phyloP scores from a whole-genome alignment of 2,797 vertebrate genomes.

The Scarus forsteni region DNA sequence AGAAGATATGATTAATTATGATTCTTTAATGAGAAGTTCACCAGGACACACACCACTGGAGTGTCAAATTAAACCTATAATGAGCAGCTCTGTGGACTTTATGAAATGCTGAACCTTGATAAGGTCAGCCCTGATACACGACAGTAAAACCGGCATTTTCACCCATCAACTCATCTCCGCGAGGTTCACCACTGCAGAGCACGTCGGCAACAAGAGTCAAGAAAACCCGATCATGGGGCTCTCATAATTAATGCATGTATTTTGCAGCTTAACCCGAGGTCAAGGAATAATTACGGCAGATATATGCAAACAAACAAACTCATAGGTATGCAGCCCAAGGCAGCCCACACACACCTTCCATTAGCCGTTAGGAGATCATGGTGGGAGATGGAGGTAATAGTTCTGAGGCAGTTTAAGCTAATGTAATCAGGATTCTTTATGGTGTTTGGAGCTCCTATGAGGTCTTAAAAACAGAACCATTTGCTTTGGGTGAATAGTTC shows the following conservation, averaged over 20 bases:
- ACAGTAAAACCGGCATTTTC: conserved; percentile 54
- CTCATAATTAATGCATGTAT: conserved; percentile 44
- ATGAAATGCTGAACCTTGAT: conserved; percentile 58
- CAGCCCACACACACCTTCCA: conserved; percentile 22
- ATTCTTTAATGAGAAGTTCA: conserved; percentile 73
- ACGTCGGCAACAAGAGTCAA: conserved; percentile 29
- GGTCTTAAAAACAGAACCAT: conserved; percentile 31
- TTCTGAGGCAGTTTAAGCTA: conserved; percentile 51
- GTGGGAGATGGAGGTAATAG: conserved; percentile 44
- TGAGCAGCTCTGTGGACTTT: conserved; percentile 63
- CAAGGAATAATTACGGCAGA: conserved; percentile 28
- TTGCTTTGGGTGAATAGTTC: conserved; percentile 32
- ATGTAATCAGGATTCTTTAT: conserved; percentile 57
- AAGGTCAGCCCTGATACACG: conserved; percentile 60
- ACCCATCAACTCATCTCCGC: conserved; percentile 46
- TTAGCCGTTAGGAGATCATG: conserved; percentile 46
- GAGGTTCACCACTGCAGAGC: conserved; percentile 8
- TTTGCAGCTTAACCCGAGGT: conserved; percentile 16
- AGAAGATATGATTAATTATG: conserved; percentile 69
- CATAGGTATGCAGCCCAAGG: not conserved
- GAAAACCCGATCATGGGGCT: conserved; percentile 38
- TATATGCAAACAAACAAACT: conserved; percentile 24
- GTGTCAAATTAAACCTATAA: conserved; percentile 78
- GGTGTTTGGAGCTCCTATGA: conserved; percentile 22
- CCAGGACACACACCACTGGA: conserved; percentile 72